Evolutionary conservation across 1,140 invertebrate species (phyloP).

Genomic region (Anastrepha ludens): DNA sequence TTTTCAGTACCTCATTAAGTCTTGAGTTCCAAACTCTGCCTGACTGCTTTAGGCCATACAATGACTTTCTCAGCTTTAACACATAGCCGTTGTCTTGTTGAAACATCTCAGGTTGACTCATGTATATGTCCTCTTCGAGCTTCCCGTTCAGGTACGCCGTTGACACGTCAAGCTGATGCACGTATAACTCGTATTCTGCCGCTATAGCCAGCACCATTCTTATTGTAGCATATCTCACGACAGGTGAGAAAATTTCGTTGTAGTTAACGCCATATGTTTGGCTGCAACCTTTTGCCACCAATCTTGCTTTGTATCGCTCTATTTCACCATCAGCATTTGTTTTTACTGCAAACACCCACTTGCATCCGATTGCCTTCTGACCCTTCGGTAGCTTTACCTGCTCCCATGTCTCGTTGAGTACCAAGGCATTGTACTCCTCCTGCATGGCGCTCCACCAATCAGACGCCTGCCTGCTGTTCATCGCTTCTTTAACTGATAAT

Average conservation of each 20-base stretch:
- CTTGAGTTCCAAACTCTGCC: slow-evolving; percentile 66
- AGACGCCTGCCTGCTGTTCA: not conserved
- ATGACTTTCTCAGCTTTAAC: slow-evolving; percentile 64
- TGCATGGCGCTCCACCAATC: not conserved
- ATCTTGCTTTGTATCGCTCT: not conserved
- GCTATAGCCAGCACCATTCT: no score
- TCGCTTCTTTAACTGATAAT: not conserved
- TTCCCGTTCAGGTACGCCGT: slow-evolving; percentile 75
- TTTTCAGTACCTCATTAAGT: slow-evolving; percentile 58
- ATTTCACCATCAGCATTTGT: not conserved
- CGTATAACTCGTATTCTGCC: slow-evolving; percentile 62
- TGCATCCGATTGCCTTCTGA: not conserved
- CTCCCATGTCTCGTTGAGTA: not conserved
- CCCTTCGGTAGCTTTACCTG: not conserved
- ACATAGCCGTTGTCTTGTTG: slow-evolving; percentile 57
- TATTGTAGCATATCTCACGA: slow-evolving; percentile 57
- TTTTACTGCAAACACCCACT: not conserved
- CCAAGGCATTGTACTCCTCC: not conserved
- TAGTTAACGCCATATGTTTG: slow-evolving; percentile 66
- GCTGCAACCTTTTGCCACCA: not conserved
- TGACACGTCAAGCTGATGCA: slow-evolving; percentile 72
- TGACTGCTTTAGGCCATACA: slow-evolving; percentile 70
- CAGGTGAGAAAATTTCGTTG: slow-evolving; percentile 62
- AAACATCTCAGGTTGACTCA: slow-evolving; percentile 67
- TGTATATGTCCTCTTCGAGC: slow-evolving; percentile 73